A percentile compares a stretch with the other conserved stretches of the same genome.
Evolutionary conservation across 1,140 invertebrate species (phyloP).

Genomic region (Phortica variegata): DNA sequence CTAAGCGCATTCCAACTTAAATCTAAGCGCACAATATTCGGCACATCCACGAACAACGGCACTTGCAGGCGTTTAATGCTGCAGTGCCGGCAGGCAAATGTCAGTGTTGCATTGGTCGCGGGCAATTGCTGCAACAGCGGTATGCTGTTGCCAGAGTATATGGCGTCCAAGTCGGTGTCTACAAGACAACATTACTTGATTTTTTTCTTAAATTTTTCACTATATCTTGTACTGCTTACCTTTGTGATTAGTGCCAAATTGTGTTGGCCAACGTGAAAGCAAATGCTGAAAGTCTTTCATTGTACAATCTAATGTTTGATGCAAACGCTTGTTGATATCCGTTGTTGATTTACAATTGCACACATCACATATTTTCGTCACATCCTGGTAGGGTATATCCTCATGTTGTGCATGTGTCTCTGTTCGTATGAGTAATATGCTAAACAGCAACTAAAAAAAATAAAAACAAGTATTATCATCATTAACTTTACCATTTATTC

Average conservation of each 20-base stretch:
- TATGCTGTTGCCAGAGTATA: constrained; percentile 57
- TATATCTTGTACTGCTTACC: constrained; percentile 14
- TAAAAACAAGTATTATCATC: too few relatives aligned
- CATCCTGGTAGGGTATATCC: constrained; percentile 44
- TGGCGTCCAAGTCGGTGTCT: constrained; percentile 47
- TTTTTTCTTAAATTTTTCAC: not conserved
- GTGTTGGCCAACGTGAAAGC: constrained; percentile 56
- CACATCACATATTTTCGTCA: constrained; percentile 39
- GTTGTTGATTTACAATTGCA: constrained; percentile 34
- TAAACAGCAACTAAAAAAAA: too few relatives aligned
- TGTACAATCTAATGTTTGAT: constrained; percentile 52
- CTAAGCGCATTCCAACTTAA: constrained; percentile 70
- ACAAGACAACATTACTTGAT: not conserved
- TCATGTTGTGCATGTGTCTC: constrained; percentile 40
- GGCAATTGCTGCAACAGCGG: constrained; percentile 55
- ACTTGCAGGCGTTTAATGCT: constrained; percentile 62
- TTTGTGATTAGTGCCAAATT: constrained; percentile 31
- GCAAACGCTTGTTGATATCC: constrained; percentile 23
- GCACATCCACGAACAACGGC: constrained; percentile 65
- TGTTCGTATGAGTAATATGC: too few relatives aligned
- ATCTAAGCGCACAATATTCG: constrained; percentile 68
- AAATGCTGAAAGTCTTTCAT: constrained; percentile 53
- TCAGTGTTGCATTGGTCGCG: constrained; percentile 43
- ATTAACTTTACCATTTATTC: too few relatives aligned
- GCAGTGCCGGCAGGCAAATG: constrained; percentile 58